Percentiles rank a stretch among this genome's conserved stretches.
Conservation (phyloP, 1,140 invertebrate species). For the Yoshiicerus persimilis region DNA sequence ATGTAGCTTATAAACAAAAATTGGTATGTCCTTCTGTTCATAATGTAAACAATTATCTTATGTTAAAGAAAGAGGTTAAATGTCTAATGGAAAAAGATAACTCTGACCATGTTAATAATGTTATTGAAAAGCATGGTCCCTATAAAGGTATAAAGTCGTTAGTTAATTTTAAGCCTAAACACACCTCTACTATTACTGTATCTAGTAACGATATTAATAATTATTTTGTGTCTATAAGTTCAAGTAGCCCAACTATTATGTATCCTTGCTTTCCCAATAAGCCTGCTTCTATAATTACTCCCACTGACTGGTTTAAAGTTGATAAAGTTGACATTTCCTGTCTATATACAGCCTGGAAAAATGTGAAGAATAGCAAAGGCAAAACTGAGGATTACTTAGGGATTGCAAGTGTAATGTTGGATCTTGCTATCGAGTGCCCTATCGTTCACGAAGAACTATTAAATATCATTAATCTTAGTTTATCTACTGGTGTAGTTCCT, state of each 20-base stretch:
- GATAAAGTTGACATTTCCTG: neutral
- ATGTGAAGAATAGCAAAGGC: neutral
- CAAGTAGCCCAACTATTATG: neutral
- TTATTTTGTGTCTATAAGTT: neutral
- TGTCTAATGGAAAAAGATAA: neutral
- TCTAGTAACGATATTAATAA: neutral
- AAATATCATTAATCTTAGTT: neutral
- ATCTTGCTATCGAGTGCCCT: neutral
- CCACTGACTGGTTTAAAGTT: neutral
- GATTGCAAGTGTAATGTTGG: neutral
- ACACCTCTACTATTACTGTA: neutral
- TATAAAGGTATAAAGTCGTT: neutral
- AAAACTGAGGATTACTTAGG: neutral
- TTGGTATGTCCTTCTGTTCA: neutral
- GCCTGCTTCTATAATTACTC: neutral
- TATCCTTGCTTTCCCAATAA: neutral
- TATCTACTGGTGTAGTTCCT: neutral
- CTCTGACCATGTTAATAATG: neutral
- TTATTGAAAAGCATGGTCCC: neutral
- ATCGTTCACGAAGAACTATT: neutral
- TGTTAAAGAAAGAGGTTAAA: neutral
- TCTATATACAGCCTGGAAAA: neutral
- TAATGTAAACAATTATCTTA: neutral
- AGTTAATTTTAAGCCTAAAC: neutral
- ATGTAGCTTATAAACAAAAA: neutral